phyloP scores from a whole-genome alignment of 1,140 invertebrate species.

The Pachypsylla venusta region DNA sequence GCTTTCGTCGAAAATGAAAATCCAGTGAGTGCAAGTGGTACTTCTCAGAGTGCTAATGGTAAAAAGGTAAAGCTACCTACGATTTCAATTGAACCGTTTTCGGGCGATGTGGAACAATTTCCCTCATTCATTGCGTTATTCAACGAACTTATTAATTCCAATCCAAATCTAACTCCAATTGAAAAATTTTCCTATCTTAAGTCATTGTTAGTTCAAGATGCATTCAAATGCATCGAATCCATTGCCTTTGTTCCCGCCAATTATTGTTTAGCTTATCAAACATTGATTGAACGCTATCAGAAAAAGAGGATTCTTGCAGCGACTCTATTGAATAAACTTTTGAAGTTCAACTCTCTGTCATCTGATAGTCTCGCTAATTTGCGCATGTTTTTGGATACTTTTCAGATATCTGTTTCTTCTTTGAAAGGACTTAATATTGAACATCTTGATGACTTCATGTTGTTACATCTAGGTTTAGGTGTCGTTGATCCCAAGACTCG shows the following conservation, averaged over 20 bases:
- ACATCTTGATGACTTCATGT: background rate
- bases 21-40: too few relatives aligned
- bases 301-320: background rate
- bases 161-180: background rate
- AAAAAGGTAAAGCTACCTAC: background rate
- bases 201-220: background rate
- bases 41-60: too few relatives aligned
- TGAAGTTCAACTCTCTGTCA: background rate
- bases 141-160: background rate
- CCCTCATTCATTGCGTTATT: background rate
- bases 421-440: background rate
- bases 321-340: background rate
- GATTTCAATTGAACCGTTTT: background rate
- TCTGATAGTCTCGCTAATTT: background rate
- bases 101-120: background rate
- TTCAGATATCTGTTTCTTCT: background rate
- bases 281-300: background rate
- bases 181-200: background rate
- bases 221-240: background rate
- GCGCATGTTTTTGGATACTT: background rate
- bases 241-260: background rate
- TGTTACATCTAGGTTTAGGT: background rate
- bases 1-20: too few relatives aligned
- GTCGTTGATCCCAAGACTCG: background rate
- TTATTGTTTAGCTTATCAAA: background rate